A percentile compares a stretch with the other conserved stretches of the same genome.
These are phyloP conservation scores for Acanthosepion esculentum DNA, from an alignment of 2,888 invertebrate genomes.

Conservation along the genomic window DNA sequence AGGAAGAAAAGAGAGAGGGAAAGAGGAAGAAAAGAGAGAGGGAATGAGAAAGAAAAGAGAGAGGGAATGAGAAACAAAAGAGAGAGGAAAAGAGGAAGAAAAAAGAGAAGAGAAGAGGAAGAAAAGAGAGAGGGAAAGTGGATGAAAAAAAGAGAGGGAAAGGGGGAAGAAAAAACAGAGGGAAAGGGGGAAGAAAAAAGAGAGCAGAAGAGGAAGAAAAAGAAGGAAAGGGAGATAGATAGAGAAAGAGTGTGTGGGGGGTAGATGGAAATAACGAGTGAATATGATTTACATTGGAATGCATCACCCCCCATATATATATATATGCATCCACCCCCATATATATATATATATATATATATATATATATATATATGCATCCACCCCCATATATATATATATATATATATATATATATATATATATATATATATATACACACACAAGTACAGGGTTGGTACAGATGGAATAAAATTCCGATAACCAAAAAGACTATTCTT, in stretches of 20 bases:
- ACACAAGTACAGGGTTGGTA: too few species aligned
- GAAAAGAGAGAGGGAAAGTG: too few species aligned
- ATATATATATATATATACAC: not conserved
- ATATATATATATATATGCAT: not conserved
- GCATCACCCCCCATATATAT: not conserved
- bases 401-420: constrained; percentile 2
- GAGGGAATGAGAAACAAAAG: not conserved
- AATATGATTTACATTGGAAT: too few species aligned
- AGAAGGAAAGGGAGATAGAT: not conserved
- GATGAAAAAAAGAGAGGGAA: not conserved
- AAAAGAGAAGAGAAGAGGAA: too few species aligned
- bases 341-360: constrained; percentile 2
- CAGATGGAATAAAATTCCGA: too few species aligned
- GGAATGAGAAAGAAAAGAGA: too few species aligned
- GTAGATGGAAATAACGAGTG: too few species aligned
- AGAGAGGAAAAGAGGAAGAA: not conserved
- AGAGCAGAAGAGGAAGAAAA: not conserved
- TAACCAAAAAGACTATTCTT: too few species aligned
- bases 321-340: too few species aligned
- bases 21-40: not conserved
- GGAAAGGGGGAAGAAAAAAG: not conserved
- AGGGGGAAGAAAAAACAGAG: not conserved
- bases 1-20: too few species aligned
- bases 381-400: not conserved
- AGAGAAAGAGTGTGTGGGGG: too few species aligned